Evolutionary conservation across 2,888 invertebrate genomes (phyloP).

Genomic region (Myopa tessellatipennis): DNA sequence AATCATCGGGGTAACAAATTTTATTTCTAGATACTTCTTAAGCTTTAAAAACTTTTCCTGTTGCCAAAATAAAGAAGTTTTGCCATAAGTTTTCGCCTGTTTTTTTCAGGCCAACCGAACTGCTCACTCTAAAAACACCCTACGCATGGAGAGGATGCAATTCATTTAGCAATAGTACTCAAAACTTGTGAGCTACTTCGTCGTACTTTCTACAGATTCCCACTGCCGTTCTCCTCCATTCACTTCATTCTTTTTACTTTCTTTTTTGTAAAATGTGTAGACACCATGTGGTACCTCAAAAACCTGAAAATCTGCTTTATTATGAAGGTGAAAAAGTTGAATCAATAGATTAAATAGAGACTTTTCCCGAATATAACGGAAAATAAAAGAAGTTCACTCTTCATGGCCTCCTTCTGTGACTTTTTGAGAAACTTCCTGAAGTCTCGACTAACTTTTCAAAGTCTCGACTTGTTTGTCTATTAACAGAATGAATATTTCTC

Average conservation of each 20-base stretch:
- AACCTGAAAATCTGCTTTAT: constrained; percentile 17
- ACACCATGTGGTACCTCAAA: neutral
- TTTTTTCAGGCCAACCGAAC: neutral
- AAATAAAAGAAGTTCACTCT: no score
- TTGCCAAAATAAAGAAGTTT: neutral
- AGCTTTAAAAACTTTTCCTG: constrained; percentile 16
- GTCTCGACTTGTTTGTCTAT: no score
- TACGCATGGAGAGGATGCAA: neutral
- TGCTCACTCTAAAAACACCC: neutral
- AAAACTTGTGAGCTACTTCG: neutral
- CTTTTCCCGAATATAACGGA: no score
- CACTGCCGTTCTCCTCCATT: no score
- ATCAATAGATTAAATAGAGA: neutral
- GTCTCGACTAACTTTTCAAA: no score
- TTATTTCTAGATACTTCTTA: constrained; percentile 5
- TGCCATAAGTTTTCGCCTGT: constrained; percentile 15
- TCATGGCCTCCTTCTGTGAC: no score
- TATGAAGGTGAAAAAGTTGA: neutral
- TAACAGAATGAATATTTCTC: no score
- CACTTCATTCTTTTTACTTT: neutral
- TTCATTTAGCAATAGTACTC: constrained; percentile 3
- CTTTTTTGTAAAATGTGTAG: neutral
- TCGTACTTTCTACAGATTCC: no score
- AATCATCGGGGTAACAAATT: neutral
- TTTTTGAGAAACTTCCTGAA: no score